Percentiles rank a stretch among this genome's conserved stretches.
These are phyloP conservation scores for Ochlodes sylvanus DNA, from an alignment of 2,888 invertebrate genomes.

Conservation along the genomic window DNA sequence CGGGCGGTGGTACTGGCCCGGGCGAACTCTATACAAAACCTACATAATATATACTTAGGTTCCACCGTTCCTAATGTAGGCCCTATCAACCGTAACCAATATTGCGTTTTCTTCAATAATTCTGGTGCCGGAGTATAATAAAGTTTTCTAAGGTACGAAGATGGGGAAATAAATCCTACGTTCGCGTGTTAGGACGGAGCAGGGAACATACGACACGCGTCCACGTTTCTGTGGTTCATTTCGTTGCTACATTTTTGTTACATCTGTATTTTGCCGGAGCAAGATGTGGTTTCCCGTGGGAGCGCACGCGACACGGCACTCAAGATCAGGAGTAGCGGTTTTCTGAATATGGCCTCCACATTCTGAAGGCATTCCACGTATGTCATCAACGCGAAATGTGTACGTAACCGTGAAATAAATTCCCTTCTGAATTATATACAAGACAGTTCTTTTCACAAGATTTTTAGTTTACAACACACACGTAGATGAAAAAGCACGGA, in stretches of 20 bases:
- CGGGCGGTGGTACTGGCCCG: no score
- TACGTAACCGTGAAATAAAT: slow-evolving; percentile 13
- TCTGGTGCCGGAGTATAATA: not conserved
- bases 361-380: slow-evolving; percentile 17
- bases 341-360: slow-evolving; percentile 12
- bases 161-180: slow-evolving; percentile 1
- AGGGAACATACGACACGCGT: slow-evolving; percentile 1
- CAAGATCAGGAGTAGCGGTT: slow-evolving; percentile 22
- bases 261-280: slow-evolving; percentile 22
- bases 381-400: slow-evolving; percentile 15
- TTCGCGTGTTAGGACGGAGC: not conserved
- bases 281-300: slow-evolving; percentile 24
- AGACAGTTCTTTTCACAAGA: not conserved
- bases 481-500: no score
- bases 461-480: not conserved
- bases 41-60: no score
- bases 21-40: no score
- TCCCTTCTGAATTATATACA: slow-evolving; percentile 15
- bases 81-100: no score
- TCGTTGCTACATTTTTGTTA: slow-evolving; percentile 25
- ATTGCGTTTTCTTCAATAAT: not conserved
- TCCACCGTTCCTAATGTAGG: no score
- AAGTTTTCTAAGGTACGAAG: not conserved
- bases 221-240: slow-evolving; percentile 3
- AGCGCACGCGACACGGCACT: slow-evolving; percentile 18